Base-by-base conservation (phyloP, 2,888 invertebrate genomes). In the Therioaphis trifolii region DNA sequence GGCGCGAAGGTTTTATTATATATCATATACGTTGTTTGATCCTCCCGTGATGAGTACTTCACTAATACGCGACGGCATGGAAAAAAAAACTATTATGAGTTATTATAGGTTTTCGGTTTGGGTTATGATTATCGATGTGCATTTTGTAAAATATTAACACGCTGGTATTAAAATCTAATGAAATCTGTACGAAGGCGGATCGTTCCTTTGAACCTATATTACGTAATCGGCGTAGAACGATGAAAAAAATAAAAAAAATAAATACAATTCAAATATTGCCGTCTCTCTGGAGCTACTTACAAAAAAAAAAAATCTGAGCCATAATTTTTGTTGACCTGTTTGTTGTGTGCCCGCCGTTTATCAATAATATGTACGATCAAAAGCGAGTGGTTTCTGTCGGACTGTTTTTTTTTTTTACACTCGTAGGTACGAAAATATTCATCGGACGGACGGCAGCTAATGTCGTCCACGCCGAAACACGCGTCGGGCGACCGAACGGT, bases 111-210 rank as follows among this genome's bases (percentile, higher is more conserved):
- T 74, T 74, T 40, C 27, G 43, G 58, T 61, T 24, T 15, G n/a
- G 12, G 43, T 68, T 24, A 15, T 43, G 40, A 43, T 76, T 76
- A n/a, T n/a, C n/a, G n/a, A n/a, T n/a, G n/a, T n/a, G n/a, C n/a
- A n/a, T n/a, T n/a, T n/a, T n/a, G n/a, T n/a, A n/a, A n/a, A n/a
- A n/a, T n/a, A n/a, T n/a, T n/a, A 15, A 46, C 24, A 58, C 74
- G 40, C 43, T 35, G 61, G 43, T 76, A 76, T 76, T 76, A 76
- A 76, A 76, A 76, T 27, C 24, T 61, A 61, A 76, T 76, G 27
- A 61, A 61, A 61, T 76, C 18, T 14, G 24, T 58, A 61, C 55
- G 15, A n/a, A 61, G 46, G 43, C 35, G 52, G 52, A 35, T 35
- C 7, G 52, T 21, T 27, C 52, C 72, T 52, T 35, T 35, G 52